These are phyloP conservation scores for Ciconia boyciana DNA, from an alignment of 2,113 vertebrate genomes.

Conservation along the genomic window DNA sequence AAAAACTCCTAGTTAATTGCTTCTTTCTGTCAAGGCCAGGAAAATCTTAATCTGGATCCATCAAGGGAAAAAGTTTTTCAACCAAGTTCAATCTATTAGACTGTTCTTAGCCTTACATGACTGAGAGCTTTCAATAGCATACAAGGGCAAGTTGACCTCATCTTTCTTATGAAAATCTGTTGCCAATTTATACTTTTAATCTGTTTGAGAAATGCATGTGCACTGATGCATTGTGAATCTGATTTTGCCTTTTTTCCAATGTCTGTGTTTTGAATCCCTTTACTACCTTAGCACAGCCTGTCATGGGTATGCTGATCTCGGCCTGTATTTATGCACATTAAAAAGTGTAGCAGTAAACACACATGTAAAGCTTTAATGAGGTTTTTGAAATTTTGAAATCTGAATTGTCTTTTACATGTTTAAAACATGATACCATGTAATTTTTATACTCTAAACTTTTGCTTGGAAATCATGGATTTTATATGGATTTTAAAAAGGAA, in stretches of 20 bases:
- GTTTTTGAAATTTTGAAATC: background rate
- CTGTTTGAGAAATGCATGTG: background rate
- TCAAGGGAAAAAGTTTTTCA: background rate
- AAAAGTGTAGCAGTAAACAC: background rate
- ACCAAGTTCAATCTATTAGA: background rate
- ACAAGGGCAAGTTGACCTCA: constrained; percentile 2
- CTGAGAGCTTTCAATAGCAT: background rate
- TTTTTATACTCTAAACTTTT: background rate
- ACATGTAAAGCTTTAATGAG: background rate
- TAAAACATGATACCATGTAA: background rate
- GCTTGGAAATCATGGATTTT: background rate
- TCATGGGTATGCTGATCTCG: background rate
- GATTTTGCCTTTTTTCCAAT: background rate
- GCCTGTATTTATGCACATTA: background rate
- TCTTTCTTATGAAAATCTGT: background rate
- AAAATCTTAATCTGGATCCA: constrained; percentile 6
- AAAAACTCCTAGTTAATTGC: constrained; percentile 12
- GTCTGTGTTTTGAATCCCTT: background rate
- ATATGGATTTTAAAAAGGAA: background rate
- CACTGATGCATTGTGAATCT: background rate
- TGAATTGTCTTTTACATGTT: background rate
- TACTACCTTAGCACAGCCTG: background rate
- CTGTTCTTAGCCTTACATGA: background rate
- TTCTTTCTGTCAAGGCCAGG: constrained; percentile 25
- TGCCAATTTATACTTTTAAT: background rate